Evolutionary conservation across 2,113 vertebrate genomes (phyloP).

Genomic region (Apteryx mantelli): DNA sequence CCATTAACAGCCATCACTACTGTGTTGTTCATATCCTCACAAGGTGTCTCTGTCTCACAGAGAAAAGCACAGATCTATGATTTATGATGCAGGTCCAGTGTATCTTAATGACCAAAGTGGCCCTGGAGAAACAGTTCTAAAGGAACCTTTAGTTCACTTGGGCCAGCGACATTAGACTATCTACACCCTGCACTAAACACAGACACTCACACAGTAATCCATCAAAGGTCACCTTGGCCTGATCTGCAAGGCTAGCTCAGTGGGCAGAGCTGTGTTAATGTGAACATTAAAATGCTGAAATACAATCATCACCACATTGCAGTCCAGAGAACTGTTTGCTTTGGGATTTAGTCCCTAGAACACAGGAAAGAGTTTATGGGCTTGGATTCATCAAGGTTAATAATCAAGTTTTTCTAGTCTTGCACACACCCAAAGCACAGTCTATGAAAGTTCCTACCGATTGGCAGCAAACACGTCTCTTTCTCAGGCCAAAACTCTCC

Average conservation of each 20-base stretch:
- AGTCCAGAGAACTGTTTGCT: neutral
- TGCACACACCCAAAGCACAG: neutral
- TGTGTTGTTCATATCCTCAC: neutral
- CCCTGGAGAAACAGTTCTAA: neutral
- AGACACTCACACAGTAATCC: neutral
- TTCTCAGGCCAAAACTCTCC: neutral
- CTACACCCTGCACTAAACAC: neutral
- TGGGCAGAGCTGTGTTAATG: neutral
- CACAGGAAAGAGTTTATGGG: neutral
- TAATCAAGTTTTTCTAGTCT: neutral
- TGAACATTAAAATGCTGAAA: neutral
- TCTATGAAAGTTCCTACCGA: neutral
- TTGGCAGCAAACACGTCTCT: neutral
- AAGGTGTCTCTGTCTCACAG: neutral
- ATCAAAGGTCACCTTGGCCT: neutral
- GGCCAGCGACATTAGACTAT: neutral
- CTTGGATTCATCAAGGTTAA: neutral
- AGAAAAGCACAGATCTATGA: neutral
- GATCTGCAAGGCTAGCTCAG: neutral
- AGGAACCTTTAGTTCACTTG: neutral
- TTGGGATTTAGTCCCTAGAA: neutral
- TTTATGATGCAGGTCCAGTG: neutral
- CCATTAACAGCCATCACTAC: neutral
- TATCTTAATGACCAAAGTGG: neutral
- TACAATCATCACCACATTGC: neutral